Conservation (phyloP, 2,113 vertebrate genomes). For the Orthonyx spaldingii region DNA sequence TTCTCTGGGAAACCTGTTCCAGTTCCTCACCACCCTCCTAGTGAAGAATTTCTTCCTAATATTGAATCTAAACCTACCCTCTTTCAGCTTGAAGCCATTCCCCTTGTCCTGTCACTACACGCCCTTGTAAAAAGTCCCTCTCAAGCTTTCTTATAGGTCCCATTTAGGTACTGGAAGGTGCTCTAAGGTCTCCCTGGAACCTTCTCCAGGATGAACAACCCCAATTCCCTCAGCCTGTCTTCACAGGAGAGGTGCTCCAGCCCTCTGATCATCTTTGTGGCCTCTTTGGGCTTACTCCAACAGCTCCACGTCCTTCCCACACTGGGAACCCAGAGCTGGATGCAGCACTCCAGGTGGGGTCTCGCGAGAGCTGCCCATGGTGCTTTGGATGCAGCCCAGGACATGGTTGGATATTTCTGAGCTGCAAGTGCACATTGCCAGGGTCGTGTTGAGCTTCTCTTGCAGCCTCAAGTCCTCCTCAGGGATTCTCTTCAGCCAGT, state of each 20-base stretch:
- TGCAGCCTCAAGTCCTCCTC: not conserved
- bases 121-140: not conserved
- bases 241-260: not conserved
- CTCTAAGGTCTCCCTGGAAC: not conserved
- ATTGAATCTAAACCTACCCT: not conserved
- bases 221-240: not conserved
- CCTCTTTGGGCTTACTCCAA: not conserved
- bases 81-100: not conserved
- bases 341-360: not conserved
- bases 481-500: not conserved
- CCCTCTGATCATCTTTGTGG: not conserved
- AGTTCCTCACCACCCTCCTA: not conserved
- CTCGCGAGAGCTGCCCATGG: not conserved
- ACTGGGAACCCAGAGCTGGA: not conserved
- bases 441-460: not conserved
- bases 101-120: not conserved
- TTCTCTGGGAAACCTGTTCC: not conserved
- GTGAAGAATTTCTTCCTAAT: not conserved
- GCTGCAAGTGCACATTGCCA: not conserved
- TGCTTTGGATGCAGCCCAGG: not conserved
- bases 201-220: not conserved
- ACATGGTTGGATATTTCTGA: not conserved
- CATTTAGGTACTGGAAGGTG: not conserved
- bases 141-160: not conserved
- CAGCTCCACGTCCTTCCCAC: not conserved